These are phyloP conservation scores for Circaetus cinerascens DNA, from an alignment of 2,113 vertebrate genomes.

Conservation along the genomic window DNA sequence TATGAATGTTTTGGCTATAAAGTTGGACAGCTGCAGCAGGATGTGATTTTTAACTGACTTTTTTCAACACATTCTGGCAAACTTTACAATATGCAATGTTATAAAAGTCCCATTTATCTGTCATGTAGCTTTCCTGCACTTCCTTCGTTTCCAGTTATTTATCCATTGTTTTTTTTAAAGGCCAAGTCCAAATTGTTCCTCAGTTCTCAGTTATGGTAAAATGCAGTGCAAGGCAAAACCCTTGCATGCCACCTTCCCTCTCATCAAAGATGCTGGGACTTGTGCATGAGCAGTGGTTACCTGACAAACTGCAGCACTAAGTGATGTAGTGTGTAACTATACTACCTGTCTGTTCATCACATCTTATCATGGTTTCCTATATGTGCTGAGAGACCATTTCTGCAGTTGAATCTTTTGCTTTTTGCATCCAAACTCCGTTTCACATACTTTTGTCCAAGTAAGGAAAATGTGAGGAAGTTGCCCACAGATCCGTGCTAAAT, in stretches of 20 bases:
- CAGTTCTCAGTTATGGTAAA: not conserved
- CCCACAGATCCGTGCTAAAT: not conserved
- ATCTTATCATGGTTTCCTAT: not conserved
- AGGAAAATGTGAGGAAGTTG: not conserved
- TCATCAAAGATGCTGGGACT: not conserved
- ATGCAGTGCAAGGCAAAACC: not conserved
- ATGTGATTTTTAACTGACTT: constrained; percentile 30
- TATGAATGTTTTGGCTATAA: constrained; percentile 47
- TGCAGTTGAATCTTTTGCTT: not conserved
- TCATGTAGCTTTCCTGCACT: not conserved
- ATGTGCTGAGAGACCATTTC: accelerated
- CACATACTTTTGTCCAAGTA: not conserved
- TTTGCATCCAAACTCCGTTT: not conserved
- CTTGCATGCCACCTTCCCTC: not conserved
- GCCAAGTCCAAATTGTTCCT: not conserved
- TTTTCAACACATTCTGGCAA: constrained; percentile 29
- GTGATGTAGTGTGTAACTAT: not conserved
- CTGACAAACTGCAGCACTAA: not conserved
- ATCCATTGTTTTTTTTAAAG: not conserved
- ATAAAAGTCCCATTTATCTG: not conserved
- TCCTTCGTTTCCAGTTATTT: not conserved
- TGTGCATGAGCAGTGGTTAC: not conserved
- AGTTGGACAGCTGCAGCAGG: constrained; percentile 42
- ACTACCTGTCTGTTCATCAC: not conserved
- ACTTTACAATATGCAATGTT: not conserved